phyloP scores from a whole-genome alignment of 1,140 invertebrate genomes.

The Eurosta solidaginis region DNA sequence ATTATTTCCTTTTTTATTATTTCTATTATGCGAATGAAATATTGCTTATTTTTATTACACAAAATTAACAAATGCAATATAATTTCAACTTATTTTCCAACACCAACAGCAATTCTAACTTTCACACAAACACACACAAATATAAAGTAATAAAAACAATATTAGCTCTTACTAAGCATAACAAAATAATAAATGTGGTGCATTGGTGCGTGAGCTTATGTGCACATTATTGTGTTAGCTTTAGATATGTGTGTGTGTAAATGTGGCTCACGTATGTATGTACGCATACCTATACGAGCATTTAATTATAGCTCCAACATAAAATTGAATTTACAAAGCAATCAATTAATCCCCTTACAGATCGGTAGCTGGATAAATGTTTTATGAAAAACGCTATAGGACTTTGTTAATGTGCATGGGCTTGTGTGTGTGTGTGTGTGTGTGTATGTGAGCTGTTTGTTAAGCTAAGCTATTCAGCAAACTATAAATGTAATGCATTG shows the following conservation, averaged over 20 bases:
- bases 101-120: no score
- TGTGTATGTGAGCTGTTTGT: neutral
- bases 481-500: neutral
- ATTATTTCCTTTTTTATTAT: neutral
- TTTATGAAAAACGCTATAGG: neutral
- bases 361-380: conserved; percentile 23
- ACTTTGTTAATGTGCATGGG: neutral
- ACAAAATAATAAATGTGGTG: neutral
- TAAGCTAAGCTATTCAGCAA: neutral
- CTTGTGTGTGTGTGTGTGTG: neutral
- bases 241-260: neutral
- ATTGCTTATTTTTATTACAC: conserved; percentile 1
- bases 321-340: conserved; percentile 26
- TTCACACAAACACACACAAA: no score
- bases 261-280: neutral
- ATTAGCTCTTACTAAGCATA: conserved; percentile 14
- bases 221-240: no score
- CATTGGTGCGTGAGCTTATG: no score
- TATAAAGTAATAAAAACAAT: neutral
- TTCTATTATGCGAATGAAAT: neutral
- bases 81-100: conserved; percentile 25
- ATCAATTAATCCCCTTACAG: conserved; percentile 25
- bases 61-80: neutral
- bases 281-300: neutral
- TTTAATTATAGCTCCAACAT: conserved; percentile 4